Conservation (phyloP, 2,888 invertebrate species). For the Keiferia lycopersicella region DNA sequence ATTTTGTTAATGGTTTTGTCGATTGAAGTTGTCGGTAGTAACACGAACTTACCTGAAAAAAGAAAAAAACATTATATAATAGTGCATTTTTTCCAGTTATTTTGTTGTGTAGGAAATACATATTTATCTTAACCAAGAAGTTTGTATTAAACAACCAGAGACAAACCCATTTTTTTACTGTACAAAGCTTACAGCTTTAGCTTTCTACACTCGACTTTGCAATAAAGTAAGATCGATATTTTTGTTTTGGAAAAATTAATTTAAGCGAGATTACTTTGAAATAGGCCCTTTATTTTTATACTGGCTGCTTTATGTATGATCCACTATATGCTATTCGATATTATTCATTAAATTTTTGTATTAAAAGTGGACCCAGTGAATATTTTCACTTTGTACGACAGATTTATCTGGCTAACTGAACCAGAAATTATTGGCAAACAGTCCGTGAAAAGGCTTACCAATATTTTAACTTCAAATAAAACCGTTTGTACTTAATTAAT, state of each 20-base stretch:
- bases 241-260: too few relatives aligned
- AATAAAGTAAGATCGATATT: too few relatives aligned
- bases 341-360: background rate
- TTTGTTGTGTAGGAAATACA: too few relatives aligned
- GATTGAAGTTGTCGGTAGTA: background rate
- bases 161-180: too few relatives aligned
- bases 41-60: background rate
- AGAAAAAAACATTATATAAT: background rate
- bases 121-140: too few relatives aligned
- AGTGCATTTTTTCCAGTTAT: background rate
- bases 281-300: background rate
- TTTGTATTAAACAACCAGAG: too few relatives aligned
- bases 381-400: conserved; percentile 37
- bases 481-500: conserved; percentile 3
- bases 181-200: too few relatives aligned
- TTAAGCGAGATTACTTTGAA: too few relatives aligned
- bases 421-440: conserved; percentile 58
- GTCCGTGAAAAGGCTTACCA: conserved; percentile 51
- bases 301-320: background rate
- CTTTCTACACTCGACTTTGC: too few relatives aligned
- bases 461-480: conserved; percentile 28
- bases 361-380: background rate
- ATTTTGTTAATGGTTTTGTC: background rate
- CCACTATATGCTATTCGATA: background rate
- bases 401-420: conserved; percentile 53